Base-by-base conservation (phyloP, 2,113 vertebrate species). In the Acinonyx jubatus region DNA sequence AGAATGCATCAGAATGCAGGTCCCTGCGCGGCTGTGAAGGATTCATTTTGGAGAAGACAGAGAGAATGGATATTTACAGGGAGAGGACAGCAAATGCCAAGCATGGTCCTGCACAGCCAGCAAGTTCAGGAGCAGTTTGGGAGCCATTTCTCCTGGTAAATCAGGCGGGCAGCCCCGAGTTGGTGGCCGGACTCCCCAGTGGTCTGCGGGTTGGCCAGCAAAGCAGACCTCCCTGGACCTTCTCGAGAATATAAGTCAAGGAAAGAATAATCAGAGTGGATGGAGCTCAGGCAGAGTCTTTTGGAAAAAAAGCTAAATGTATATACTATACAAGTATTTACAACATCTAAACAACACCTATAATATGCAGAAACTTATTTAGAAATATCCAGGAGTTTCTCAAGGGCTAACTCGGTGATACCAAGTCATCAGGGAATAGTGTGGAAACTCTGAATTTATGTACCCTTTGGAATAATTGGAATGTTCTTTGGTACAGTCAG, bases 381-480 rank as follows among this genome's bases (percentile, higher is more conserved):
- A 38, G 69, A 79, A 84, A 85, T 19, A 69, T 14, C 7, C 0
- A 1, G 76, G 57, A 65, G 73, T 78, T 87, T 89, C 78, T 69
- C 33, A 2, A 4, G 36, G 91, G 74, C 50, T 66, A 80, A 41
- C n/a, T 9, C 50, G 55, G 63, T 31, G 50, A 79, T 27, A n/a
- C 19, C 61, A 91, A 82, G 73, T 74, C 69, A 41, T 57, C n/a
- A 86, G 38, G 18, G 81, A 93, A 81, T 6, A 2, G 85, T 68
- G 15, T 36, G 61, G 85, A 48, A 89, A 89, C 78, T 74, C 45
- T 38, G 78, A 90, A 57, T 78, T 45, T 8, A 81, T 25, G 83
- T 18, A 57, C 36, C 82, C 74, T 92, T 57, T 86, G 87, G 55
- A 97, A 96, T 93, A 96, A 95, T 0, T 78, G 90, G 96, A 98